phyloP scores from a whole-genome alignment of 2,888 invertebrate species.

The Caenorhabditis japonica region DNA sequence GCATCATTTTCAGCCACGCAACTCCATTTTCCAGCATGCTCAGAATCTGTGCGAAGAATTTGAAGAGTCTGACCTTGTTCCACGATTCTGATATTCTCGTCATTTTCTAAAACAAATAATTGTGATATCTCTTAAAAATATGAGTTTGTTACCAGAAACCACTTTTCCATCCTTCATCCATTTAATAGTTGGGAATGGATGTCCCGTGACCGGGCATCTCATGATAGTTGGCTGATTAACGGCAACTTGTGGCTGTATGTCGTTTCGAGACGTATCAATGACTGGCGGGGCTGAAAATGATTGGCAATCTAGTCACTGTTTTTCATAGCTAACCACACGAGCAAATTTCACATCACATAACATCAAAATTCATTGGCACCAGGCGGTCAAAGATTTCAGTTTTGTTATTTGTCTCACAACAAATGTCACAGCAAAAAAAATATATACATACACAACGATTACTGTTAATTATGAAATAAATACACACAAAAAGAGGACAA shows the following conservation, averaged over 20 bases:
- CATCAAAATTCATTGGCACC: conserved; percentile 15
- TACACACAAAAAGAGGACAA: conserved; percentile 24
- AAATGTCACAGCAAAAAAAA: neutral
- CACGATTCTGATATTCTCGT: conserved; percentile 59
- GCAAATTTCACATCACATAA: conserved; percentile 5
- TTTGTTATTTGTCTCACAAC: too few species aligned
- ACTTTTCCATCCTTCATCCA: conserved; percentile 70
- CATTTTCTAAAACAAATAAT: conserved; percentile 27
- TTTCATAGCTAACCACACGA: conserved; percentile 3
- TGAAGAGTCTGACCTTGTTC: conserved; percentile 69
- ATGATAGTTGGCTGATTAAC: conserved; percentile 70
- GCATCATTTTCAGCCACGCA: conserved; percentile 79
- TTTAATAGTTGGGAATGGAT: conserved; percentile 73
- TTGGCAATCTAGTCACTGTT: neutral
- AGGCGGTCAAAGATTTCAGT: neutral
- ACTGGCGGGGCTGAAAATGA: conserved; percentile 78
- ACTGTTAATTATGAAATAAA: neutral
- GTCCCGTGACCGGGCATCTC: conserved; percentile 74
- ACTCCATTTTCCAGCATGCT: conserved; percentile 78
- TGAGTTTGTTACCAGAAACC: conserved; percentile 25
- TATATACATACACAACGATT: neutral
- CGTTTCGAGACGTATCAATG: conserved; percentile 77
- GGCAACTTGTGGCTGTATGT: conserved; percentile 76
- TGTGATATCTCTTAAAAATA: neutral
- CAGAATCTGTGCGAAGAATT: conserved; percentile 39